Evolutionary conservation across 2,797 vertebrate genomes (phyloP).

Genomic region (Nyctalus aviator): DNA sequence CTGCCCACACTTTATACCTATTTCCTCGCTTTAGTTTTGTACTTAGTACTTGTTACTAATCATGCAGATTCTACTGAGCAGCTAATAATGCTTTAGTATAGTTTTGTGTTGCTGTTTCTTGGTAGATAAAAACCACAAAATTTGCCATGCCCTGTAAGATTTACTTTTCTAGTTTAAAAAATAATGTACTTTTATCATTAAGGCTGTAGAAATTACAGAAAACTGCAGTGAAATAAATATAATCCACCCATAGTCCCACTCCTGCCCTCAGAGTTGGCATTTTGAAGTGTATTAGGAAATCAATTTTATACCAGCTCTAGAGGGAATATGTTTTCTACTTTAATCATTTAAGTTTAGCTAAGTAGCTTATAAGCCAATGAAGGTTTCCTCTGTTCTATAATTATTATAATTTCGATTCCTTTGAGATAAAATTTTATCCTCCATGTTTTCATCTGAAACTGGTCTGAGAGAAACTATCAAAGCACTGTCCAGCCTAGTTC

Average conservation of each 20-base stretch:
- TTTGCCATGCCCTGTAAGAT: not conserved
- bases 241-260: not conserved
- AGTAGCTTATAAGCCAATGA: slow-evolving; percentile 24
- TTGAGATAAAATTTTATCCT: slow-evolving; percentile 25
- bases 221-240: not conserved
- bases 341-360: slow-evolving; percentile 19
- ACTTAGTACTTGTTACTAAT: not conserved
- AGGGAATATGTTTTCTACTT: slow-evolving; percentile 3
- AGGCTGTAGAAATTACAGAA: slow-evolving; percentile 35
- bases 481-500: not conserved
- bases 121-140: not conserved
- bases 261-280: not conserved
- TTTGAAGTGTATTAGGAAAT: slow-evolving; percentile 29
- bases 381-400: not conserved
- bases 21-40: slow-evolving; percentile 35
- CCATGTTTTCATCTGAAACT: slow-evolving; percentile 31
- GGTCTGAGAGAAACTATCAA: slow-evolving; percentile 39
- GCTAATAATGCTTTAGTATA: slow-evolving; percentile 27
- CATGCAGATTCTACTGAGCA: slow-evolving; percentile 32
- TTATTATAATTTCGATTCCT: slow-evolving; percentile 32
- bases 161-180: slow-evolving; percentile 58
- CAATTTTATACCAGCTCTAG: not conserved
- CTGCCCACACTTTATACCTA: not conserved
- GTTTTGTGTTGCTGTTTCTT: slow-evolving; percentile 28
- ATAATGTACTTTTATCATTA: slow-evolving; percentile 32